These are phyloP conservation scores for Acanthis flammea DNA, from an alignment of 2,797 vertebrate genomes.

Conservation along the genomic window DNA sequence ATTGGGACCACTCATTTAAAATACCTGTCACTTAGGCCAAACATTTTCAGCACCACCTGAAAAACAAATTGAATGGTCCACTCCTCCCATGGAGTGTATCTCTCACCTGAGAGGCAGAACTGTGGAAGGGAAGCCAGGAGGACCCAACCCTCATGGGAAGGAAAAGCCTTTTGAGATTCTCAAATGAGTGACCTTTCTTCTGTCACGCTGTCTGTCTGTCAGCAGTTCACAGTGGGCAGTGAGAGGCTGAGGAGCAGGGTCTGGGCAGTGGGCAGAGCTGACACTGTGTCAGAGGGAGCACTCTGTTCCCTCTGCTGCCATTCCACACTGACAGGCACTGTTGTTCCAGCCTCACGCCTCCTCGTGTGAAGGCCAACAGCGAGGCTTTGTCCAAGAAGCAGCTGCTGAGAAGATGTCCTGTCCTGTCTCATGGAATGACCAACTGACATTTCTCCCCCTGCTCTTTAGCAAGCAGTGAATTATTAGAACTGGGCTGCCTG, in stretches of 20 bases:
- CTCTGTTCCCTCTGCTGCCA: background rate
- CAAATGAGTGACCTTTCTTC: background rate
- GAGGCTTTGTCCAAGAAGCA: constrained; percentile 38
- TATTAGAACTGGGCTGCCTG: background rate
- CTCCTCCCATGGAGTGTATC: background rate
- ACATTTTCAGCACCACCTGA: background rate
- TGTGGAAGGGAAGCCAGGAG: background rate
- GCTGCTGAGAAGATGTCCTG: constrained; percentile 37
- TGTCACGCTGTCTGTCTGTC: background rate
- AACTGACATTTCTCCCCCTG: constrained; percentile 35
- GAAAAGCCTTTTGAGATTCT: background rate
- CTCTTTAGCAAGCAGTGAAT: constrained; percentile 35
- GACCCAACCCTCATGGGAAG: background rate
- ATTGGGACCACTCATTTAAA: background rate
- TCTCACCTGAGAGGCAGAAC: background rate
- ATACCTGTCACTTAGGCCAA: background rate
- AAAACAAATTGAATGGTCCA: background rate
- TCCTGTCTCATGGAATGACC: constrained; percentile 26
- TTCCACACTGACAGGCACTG: background rate
- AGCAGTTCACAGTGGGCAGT: background rate
- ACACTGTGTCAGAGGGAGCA: background rate
- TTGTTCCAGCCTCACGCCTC: constrained; percentile 43
- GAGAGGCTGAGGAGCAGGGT: background rate
- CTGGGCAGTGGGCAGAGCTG: constrained; percentile 25
- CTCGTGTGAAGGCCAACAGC: constrained; percentile 46